Evolutionary conservation across 2,113 vertebrate species (phyloP), one percentile per base, ranked within the genome.

Genomic region (Irena cyanogastra): DNA sequence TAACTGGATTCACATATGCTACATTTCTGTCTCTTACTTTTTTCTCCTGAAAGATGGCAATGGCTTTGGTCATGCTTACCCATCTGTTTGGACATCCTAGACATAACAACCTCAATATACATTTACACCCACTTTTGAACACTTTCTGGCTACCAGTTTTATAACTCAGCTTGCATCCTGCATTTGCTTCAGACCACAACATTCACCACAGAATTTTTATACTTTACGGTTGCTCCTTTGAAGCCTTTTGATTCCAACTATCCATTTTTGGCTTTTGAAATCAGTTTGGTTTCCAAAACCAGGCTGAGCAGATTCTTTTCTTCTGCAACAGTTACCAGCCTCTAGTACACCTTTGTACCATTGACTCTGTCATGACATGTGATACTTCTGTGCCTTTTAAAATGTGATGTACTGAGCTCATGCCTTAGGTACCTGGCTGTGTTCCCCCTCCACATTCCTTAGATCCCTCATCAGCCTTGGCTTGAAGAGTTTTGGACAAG

Each of bases 341-440:
- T 50, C 42, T 49, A 24, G 17, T 11, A 20, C 7, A 6, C 7
- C 13, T 12, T 4, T 22, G 57, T 31, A 12, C 44, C 13, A 7
- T 14, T 5, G 13, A 18, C 7, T 42, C 31, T 76, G 30, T 68
- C 27, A 14, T 39, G 33, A 45, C 10, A 6, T 13, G 26, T 0
- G 7, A 30, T 23, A 31, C 13, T 85, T 35, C 31, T 31, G 37
- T 63, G 50, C 24, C 24, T 61, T 68, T 94, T 71, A 15, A 39
- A 54, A 59, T 17, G 7, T 1, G 1, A 33, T 1, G 0, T 24
- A 7, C 42, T 37, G 39, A 75, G 24, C 22, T 74, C 50, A 16
- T 33, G 10, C 71, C 16, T 27, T 24, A 33, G 49, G 53, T 76
- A 60, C 13, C 18, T 68, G 47, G 15, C 42, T 76, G 35, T 53